These are phyloP conservation scores for Eurois occulta DNA, from an alignment of 2,888 invertebrate species.

Conservation along the genomic window DNA sequence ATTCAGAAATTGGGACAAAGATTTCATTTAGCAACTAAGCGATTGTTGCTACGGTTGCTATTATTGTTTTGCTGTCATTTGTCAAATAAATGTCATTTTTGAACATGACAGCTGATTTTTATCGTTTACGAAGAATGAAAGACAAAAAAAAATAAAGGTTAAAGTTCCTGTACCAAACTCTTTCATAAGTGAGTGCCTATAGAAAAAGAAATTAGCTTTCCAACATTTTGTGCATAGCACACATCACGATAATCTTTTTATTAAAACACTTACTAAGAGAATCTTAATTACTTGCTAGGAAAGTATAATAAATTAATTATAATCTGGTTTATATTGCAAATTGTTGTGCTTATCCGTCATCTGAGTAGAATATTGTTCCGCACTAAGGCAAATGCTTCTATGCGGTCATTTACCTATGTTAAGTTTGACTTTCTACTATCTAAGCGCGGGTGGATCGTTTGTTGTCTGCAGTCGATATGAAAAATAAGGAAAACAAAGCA, in stretches of 20 bases:
- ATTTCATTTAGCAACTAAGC: neutral
- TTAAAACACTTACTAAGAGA: conserved; percentile 6
- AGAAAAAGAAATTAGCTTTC: conserved; percentile 11
- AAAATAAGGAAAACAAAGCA: neutral
- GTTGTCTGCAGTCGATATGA: neutral
- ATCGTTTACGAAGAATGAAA: conserved; percentile 31
- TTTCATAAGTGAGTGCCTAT: neutral
- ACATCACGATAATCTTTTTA: conserved; percentile 1
- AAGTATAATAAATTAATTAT: conserved; percentile 37
- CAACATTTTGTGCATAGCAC: neutral
- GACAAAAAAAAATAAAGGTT: neutral
- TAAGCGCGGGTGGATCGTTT: conserved; percentile 9
- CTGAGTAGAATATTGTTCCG: conserved; percentile 51
- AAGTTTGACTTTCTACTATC: conserved; percentile 60
- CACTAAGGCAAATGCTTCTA: conserved; percentile 37
- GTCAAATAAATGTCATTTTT: conserved; percentile 7
- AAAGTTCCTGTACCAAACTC: neutral
- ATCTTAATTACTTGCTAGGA: conserved; percentile 17
- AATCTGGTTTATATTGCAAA: conserved; percentile 34
- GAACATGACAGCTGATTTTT: neutral
- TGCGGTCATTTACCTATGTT: conserved; percentile 62
- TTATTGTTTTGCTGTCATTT: conserved; percentile 10
- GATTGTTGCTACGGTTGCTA: conserved; percentile 14
- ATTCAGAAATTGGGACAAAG: neutral
- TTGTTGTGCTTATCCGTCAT: conserved; percentile 44